phyloP scores from a whole-genome alignment of 1,140 invertebrate species.

The Drosophila pruinosa region DNA sequence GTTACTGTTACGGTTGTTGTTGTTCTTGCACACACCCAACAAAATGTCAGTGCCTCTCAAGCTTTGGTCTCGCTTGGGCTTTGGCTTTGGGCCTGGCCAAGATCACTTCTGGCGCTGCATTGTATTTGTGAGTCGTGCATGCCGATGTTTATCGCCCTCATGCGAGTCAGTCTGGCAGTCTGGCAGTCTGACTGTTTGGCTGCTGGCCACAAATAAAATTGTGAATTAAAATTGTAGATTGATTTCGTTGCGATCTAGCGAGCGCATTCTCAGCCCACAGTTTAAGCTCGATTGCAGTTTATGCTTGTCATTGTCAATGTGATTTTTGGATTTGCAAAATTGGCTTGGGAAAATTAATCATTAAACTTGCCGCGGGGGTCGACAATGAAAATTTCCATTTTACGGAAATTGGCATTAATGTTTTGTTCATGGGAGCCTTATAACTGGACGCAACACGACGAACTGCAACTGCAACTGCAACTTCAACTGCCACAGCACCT shows the following conservation, averaged over 20 bases:
- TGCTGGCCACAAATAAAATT: constrained; percentile 66
- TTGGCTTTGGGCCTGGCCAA: constrained; percentile 59
- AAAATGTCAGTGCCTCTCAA: constrained; percentile 54
- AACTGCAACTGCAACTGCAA: constrained; percentile 17
- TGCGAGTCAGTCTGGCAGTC: constrained; percentile 17
- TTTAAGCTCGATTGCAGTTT: constrained; percentile 28
- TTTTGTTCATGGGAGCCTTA: constrained; percentile 60
- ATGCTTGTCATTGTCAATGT: constrained; percentile 53
- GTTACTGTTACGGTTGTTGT: constrained; percentile 3
- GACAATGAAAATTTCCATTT: constrained; percentile 58
- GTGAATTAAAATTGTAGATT: constrained; percentile 73
- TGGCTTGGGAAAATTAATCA: constrained; percentile 80
- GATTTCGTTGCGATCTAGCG: constrained; percentile 57
- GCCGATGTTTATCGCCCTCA: constrained; percentile 71
- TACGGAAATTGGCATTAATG: constrained; percentile 64
- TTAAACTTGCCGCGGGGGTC: constrained; percentile 61
- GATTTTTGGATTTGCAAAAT: constrained; percentile 32
- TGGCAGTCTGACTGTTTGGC: not conserved
- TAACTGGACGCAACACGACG: constrained; percentile 5
- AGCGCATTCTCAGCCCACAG: constrained; percentile 42
- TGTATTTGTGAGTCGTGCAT: constrained; percentile 58
- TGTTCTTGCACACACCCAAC: constrained; percentile 59
- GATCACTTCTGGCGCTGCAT: constrained; percentile 59
- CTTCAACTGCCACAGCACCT: constrained; percentile 37
- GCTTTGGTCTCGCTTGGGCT: constrained; percentile 6